Base-by-base conservation (phyloP, 2,797 vertebrate species). In the Crypturellus tataupa region DNA sequence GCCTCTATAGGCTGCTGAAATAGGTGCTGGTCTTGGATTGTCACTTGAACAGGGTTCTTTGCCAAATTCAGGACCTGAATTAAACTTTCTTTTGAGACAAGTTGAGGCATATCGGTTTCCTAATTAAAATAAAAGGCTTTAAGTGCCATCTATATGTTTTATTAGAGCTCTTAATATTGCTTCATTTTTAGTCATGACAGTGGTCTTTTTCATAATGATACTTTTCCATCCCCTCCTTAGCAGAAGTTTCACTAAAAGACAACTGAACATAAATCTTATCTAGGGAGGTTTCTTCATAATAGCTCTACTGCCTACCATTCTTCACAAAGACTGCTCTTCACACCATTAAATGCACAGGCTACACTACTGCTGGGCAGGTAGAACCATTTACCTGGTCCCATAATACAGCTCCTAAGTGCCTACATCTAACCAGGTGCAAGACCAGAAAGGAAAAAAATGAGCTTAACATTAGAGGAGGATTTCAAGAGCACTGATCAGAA, bases 51-150 rank as follows among this genome's bases (percentile, higher is more conserved):
- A 0, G 98, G 58, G 7, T 94, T 85, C 46, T 97, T 92, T n/a
- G 97, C 99, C 93, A 99, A 89, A 97, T 99, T 99, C 63, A 98
- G 93, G 14, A 99, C 98, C 95, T 99, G 98, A 73, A 99, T 93
- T 47, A 99, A 98, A 95, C 98, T 97, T 55, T 98, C 98, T 64
- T 96, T 97, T 19, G 96, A 85, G 76, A 96, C 97, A 12, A 98
- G 97, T 9, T 75, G 96, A 37, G 97, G 96, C 96, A 99, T 98
- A 78, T 98, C 97, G 0, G 98, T 98, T 97, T 98, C 98, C 99
- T 99, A 96, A 94, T 85, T 23, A 76, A 95, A 90, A 96, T 73
- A 94, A 96, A 97, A 95, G 80, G 90, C 69, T 94, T 88, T 97
- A 93, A 96, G 89, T 95, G 80, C 83, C 58, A 85, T 90, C 62